A percentile compares a stretch with the other conserved stretches of the same genome.
phyloP scores from a whole-genome alignment of 2,113 vertebrate species.

The Istiophorus platypterus region DNA sequence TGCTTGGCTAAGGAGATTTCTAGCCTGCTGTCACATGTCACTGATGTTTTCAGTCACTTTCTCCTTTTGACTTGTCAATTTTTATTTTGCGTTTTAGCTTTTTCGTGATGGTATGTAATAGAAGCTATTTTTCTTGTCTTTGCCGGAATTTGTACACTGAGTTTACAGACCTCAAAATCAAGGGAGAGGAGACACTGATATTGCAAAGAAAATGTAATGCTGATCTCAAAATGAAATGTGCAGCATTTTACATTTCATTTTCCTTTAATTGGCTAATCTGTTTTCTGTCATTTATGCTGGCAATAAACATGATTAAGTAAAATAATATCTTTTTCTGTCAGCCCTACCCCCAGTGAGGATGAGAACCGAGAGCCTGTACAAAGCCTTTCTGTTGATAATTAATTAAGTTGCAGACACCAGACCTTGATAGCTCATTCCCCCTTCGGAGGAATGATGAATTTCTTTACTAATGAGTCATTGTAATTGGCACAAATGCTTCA shows the following conservation, averaged over 20 bases:
- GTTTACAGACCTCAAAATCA: not conserved
- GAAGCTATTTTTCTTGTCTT: constrained; percentile 6
- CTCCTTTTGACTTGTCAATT: constrained; percentile 43
- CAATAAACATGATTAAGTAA: constrained; percentile 33
- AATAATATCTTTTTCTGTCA: constrained; percentile 46
- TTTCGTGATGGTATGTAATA: not conserved
- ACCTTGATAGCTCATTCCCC: constrained; percentile 57
- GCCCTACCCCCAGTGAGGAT: constrained; percentile 29
- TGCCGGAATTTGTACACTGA: not conserved
- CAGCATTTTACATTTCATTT: not conserved
- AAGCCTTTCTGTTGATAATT: constrained; percentile 66
- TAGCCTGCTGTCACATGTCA: constrained; percentile 72
- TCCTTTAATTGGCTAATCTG: not conserved
- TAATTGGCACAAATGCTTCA: constrained; percentile 64
- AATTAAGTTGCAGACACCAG: constrained; percentile 66
- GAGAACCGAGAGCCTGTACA: constrained; percentile 45
- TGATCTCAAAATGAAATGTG: constrained; percentile 6
- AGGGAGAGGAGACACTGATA: not conserved
- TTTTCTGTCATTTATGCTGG: constrained; percentile 13
- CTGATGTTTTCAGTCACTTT: constrained; percentile 52
- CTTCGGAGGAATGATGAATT: constrained; percentile 73
- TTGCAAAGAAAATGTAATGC: not conserved
- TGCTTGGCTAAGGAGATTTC: constrained; percentile 79
- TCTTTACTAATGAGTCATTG: constrained; percentile 75
- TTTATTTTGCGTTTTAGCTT: constrained; percentile 4